Evolutionary conservation across 2,888 invertebrate genomes (phyloP).

Genomic region (Drosophila birchii): DNA sequence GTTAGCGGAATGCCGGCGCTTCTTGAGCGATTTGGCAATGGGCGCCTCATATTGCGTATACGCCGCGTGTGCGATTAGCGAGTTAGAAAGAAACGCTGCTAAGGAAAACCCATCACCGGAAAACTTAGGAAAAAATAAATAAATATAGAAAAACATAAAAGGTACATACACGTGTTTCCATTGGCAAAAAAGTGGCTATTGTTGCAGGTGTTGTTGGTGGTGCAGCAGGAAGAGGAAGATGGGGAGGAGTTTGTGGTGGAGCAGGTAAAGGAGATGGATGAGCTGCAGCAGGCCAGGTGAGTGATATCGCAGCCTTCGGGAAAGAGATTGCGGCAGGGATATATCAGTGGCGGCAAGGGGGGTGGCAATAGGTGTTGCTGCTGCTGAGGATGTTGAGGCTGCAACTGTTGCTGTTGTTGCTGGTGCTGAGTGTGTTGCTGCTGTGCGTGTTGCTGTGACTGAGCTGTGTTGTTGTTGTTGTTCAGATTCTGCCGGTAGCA

Average conservation of each 20-base stretch:
- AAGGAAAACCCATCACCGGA: constrained; percentile 25
- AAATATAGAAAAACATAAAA: constrained; percentile 10
- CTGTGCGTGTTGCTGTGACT: constrained; percentile 7
- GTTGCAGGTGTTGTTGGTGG: constrained; percentile 40
- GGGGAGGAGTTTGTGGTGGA: constrained; percentile 21
- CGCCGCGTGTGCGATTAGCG: constrained; percentile 55
- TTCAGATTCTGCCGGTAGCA: constrained; percentile 70
- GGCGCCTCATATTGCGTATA: constrained; percentile 62
- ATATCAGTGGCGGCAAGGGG: constrained; percentile 66
- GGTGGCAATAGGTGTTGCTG: constrained; percentile 27
- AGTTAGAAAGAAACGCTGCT: constrained; percentile 56
- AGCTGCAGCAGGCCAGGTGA: constrained; percentile 64
- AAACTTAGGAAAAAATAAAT: neutral
- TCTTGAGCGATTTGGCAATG: constrained; percentile 46
- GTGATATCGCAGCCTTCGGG: constrained; percentile 81
- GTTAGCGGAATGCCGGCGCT: constrained; percentile 33
- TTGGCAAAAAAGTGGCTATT: constrained; percentile 50
- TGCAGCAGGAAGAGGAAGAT: constrained; percentile 11
- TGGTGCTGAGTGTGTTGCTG: constrained; percentile 12
- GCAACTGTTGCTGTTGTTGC: constrained; percentile 11
- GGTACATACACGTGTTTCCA: constrained; percentile 72
- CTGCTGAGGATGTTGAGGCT: constrained; percentile 11
- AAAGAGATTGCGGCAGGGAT: constrained; percentile 82
- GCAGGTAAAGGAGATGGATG: constrained; percentile 20
- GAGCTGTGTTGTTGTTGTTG: constrained; percentile 14